These are phyloP conservation scores for Dipodomys stephensi DNA, from an alignment of 2,113 vertebrate species.

Conservation along the genomic window DNA sequence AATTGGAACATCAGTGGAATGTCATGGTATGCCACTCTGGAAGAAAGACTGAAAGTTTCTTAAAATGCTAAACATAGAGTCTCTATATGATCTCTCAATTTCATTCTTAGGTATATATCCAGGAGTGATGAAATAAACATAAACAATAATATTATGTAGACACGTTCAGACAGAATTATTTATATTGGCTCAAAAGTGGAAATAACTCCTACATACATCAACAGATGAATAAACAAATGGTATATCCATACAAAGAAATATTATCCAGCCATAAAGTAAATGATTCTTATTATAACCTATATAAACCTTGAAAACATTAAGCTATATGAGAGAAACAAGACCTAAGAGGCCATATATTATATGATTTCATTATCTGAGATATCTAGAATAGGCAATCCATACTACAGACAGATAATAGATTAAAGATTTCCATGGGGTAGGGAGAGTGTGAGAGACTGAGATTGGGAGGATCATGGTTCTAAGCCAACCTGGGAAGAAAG, in stretches of 20 bases:
- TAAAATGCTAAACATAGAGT: not conserved
- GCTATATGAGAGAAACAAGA: not conserved
- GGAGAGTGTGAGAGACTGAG: not conserved
- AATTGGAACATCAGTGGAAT: not conserved
- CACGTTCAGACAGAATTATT: not conserved
- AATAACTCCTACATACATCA: not conserved
- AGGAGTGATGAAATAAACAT: not conserved
- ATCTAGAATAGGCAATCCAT: not conserved
- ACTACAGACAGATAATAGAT: not conserved
- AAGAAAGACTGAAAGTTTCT: not conserved
- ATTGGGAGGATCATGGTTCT: not conserved
- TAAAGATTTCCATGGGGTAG: not conserved
- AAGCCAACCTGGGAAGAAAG: no score
- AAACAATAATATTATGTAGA: not conserved
- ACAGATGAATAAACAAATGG: not conserved
- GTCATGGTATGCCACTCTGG: not conserved
- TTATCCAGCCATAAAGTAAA: not conserved
- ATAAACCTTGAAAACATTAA: not conserved
- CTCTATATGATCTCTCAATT: not conserved
- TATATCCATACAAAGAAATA: not conserved
- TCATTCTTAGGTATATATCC: not conserved
- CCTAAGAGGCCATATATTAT: not conserved
- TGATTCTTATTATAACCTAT: not conserved
- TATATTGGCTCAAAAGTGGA: conserved; percentile 23
- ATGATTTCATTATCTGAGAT: not conserved